Conservation (phyloP, 30 jellyfish, hydroid and myxozoan genomes). For the Catostylus mosaicus region DNA sequence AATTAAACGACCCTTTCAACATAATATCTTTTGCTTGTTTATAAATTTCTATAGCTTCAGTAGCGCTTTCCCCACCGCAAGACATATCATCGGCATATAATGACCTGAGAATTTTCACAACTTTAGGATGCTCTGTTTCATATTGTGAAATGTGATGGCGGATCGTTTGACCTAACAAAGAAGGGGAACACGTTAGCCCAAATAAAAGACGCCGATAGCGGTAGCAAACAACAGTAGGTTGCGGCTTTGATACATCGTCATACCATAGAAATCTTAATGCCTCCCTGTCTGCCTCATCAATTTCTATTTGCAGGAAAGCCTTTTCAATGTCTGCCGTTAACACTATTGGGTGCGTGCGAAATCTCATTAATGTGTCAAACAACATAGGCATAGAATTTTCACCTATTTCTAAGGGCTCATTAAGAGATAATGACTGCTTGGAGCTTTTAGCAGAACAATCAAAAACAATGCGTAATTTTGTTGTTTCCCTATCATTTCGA, state of each 20-base stretch:
- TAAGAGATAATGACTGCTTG: slow-evolving; percentile 5
- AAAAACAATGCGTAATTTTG: slow-evolving; percentile 37
- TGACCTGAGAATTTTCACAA: background rate
- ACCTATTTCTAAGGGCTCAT: slow-evolving; percentile 24
- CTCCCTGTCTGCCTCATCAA: slow-evolving; percentile 46
- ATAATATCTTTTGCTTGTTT: slow-evolving; percentile 24
- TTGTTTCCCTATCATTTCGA: slow-evolving; percentile 31
- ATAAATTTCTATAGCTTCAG: slow-evolving; percentile 30
- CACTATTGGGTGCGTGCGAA: slow-evolving; percentile 8
- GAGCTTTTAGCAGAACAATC: slow-evolving; percentile 35
- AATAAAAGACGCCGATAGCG: slow-evolving; percentile 24
- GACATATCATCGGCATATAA: slow-evolving; percentile 29
- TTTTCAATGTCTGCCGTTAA: slow-evolving; percentile 40
- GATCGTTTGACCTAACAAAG: slow-evolving; percentile 41
- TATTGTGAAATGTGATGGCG: background rate
- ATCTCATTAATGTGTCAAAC: slow-evolving; percentile 1
- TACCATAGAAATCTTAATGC: slow-evolving; percentile 34
- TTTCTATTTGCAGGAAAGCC: slow-evolving; percentile 35
- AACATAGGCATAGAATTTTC: background rate
- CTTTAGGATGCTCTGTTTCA: slow-evolving; percentile 1
- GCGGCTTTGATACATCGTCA: slow-evolving; percentile 8
- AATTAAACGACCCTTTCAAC: slow-evolving; percentile 59
- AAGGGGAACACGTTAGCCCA: slow-evolving; percentile 32
- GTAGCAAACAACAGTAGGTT: slow-evolving; percentile 10
- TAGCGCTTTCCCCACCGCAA: slow-evolving; percentile 9